Base-by-base conservation (phyloP, 2,888 invertebrate genomes). In the Busseola fusca region DNA sequence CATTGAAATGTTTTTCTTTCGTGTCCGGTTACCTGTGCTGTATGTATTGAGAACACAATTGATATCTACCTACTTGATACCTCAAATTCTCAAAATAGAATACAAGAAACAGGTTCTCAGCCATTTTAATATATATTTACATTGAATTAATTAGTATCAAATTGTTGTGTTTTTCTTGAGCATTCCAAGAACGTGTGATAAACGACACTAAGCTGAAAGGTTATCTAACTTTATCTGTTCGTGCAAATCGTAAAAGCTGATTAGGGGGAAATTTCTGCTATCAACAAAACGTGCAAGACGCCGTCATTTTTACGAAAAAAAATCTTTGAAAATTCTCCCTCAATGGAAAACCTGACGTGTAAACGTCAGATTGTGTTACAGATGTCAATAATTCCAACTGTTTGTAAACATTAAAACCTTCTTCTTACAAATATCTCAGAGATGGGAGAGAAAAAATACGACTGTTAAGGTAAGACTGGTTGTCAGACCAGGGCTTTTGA, bases 171-270 rank as follows among this genome's bases (percentile, higher is more conserved):
- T 78, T 74, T 69, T 63, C n/a, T 59, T 57, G 25, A 34, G 42
- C 12, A 27, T 64, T 58, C 69, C 48, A 30, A 60, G 66, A 69
- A 71, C 48, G 6, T 14, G 25, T 72, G 72, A 80, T 83, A 82
- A 72, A 59, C 40, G 45, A 57, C 52, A 52, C 6, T 42, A 48
- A 72, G 63, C 69, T 69, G 14, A 70, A 72, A 78, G 83, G 80
- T 74, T 83, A 84, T 83, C 77, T 48, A 10, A 5, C 18, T 18
- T 57, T 76, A 84, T 72, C 70, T 27, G 18, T 37, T 12, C 52
- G 40, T 73, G 67, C 27, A 27, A 75, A 64, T 73, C 25, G 54
- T 80, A 60, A 54, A 80, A 66, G 62, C 25, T 56, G 58, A 70
- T 70, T 63, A n/a, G 64, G 50, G 68, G 71, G 63, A 79, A 71